A percentile compares a stretch with the other conserved stretches of the same genome.
phyloP scores from a whole-genome alignment of 2,888 invertebrate genomes.

The Hypolimnas misippus region DNA sequence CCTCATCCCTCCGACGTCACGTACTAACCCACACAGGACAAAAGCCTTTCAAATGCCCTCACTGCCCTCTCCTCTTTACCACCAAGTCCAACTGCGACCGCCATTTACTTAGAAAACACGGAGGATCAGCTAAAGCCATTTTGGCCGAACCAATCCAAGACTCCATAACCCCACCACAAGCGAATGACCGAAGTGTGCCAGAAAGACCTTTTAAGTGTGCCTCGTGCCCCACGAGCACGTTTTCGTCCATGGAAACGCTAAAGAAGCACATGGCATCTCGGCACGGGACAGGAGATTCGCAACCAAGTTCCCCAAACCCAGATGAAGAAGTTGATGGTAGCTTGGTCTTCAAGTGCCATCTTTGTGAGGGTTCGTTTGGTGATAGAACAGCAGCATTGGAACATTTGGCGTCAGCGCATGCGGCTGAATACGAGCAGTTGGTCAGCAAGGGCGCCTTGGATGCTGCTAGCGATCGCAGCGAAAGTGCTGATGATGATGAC shows the following conservation, averaged over 20 bases:
- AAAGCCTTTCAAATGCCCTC: conserved; percentile 97
- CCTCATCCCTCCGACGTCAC: conserved; percentile 96
- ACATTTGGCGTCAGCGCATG: conserved; percentile 90
- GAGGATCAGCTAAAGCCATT: conserved; percentile 75
- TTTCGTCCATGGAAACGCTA: conserved; percentile 90
- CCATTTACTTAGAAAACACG: conserved; percentile 94
- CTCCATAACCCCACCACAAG: conserved; percentile 58
- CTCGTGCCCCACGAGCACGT: conserved; percentile 92
- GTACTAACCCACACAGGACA: conserved; percentile 98
- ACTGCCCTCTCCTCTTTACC: conserved; percentile 96
- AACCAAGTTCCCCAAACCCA: conserved; percentile 69
- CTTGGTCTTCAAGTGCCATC: conserved; percentile 94
- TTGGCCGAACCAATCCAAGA: conserved; percentile 71
- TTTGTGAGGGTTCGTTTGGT: conserved; percentile 94
- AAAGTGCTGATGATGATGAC: conserved; percentile 87
- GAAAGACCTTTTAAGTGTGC: conserved; percentile 92
- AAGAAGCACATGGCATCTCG: conserved; percentile 90
- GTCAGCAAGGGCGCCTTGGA: conserved; percentile 90
- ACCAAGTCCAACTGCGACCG: conserved; percentile 99
- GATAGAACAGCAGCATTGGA: conserved; percentile 91
- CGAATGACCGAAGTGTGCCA: conserved; percentile 86
- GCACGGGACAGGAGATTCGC: conserved; percentile 83
- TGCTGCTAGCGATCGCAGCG: conserved; percentile 85
- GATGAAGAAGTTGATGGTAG: conserved; percentile 81
- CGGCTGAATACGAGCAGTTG: conserved; percentile 91